Conservation (phyloP, 1,140 invertebrate species). For the Parasteatoda tepidariorum region DNA sequence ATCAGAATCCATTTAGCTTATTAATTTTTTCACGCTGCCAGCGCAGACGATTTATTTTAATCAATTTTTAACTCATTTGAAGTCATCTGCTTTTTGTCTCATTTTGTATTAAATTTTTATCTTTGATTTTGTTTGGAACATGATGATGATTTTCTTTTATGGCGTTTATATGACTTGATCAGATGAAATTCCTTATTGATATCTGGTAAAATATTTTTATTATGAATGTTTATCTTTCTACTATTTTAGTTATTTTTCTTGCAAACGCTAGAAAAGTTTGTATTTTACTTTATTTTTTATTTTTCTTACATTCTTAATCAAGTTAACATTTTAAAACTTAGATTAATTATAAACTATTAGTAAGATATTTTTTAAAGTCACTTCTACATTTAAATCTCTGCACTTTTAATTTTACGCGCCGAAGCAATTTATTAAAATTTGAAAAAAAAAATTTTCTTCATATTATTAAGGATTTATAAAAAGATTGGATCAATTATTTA, state of each 20-base stretch:
- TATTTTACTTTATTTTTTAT: not conserved
- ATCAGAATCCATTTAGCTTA: not conserved
- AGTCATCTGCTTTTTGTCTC: not conserved
- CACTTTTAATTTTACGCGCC: too few relatives aligned
- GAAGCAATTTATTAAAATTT: too few relatives aligned
- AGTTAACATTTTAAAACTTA: not conserved
- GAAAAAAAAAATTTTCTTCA: too few relatives aligned
- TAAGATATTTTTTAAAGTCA: not conserved
- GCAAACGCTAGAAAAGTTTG: not conserved
- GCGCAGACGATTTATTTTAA: not conserved
- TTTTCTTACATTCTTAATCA: not conserved
- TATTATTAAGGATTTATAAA: too few relatives aligned
- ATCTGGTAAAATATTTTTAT: not conserved
- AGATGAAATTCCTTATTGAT: not conserved
- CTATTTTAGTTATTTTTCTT: not conserved
- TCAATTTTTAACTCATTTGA: not conserved
- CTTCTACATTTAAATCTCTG: not conserved
- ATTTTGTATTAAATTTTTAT: not conserved
- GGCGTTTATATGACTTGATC: not conserved
- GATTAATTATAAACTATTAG: not conserved
- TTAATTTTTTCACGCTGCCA: not conserved
- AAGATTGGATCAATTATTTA: too few relatives aligned
- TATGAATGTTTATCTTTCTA: not conserved
- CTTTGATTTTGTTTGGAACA: not conserved
- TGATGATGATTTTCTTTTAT: slow-evolving; percentile 10